Evolutionary conservation across 1,140 invertebrate species (phyloP).

Genomic region (Pomacea maculata): DNA sequence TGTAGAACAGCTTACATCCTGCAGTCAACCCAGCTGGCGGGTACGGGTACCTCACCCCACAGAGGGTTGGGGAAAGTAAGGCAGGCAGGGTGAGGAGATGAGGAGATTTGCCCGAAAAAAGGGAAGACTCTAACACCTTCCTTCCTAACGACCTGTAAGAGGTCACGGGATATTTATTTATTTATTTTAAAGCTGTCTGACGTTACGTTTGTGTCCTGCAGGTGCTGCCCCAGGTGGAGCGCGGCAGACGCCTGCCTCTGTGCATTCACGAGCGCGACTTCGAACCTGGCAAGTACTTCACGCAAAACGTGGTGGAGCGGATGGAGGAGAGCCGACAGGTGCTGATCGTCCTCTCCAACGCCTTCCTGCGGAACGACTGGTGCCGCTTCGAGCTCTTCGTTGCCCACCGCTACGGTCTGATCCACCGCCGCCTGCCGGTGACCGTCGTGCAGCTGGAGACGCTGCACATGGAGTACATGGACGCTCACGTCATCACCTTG

Average conservation of each 20-base stretch:
- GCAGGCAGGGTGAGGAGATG: constrained; percentile 12
- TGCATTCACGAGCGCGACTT: constrained; percentile 31
- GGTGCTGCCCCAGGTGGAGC: constrained; percentile 13
- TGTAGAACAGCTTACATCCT: too few relatives aligned
- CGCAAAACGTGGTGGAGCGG: constrained; percentile 23
- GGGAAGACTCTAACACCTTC: too few relatives aligned
- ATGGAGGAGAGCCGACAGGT: constrained; percentile 29
- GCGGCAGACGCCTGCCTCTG: constrained; percentile 11
- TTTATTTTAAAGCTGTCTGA: background rate
- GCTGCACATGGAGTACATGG: constrained; percentile 6
- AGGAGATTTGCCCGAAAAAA: too few relatives aligned
- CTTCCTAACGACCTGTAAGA: too few relatives aligned
- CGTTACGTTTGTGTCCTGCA: background rate
- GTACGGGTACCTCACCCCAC: background rate
- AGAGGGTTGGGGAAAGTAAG: constrained; percentile 15
- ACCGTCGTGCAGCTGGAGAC: constrained; percentile 4
- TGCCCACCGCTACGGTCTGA: constrained; percentile 18
- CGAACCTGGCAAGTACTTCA: constrained; percentile 4
- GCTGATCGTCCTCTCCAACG: constrained; percentile 25
- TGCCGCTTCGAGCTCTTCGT: constrained; percentile 27
- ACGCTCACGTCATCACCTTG: constrained; percentile 16
- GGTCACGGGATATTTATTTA: too few relatives aligned
- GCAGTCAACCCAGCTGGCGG: too few relatives aligned
- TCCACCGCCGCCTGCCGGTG: constrained; percentile 14
- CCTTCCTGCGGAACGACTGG: constrained; percentile 18